Evolutionary conservation across 2,797 vertebrate species (phyloP).

Genomic region (Sebastes wilsoni): DNA sequence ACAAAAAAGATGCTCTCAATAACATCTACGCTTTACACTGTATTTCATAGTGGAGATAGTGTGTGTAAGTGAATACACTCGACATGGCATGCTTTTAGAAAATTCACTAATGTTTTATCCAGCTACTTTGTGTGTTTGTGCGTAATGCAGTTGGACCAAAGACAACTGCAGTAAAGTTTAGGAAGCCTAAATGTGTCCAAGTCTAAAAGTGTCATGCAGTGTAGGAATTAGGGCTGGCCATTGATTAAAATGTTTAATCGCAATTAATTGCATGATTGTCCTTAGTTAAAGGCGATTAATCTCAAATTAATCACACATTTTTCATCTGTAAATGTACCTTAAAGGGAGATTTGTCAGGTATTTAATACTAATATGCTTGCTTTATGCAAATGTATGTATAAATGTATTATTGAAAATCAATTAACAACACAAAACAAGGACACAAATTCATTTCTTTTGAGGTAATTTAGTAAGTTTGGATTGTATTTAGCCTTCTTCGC

Average conservation of each 20-base stretch:
- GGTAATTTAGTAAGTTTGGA: too few species aligned
- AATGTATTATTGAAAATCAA: too few species aligned
- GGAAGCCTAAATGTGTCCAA: not conserved
- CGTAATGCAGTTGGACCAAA: not conserved
- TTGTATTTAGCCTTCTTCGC: too few species aligned
- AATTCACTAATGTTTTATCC: not conserved
- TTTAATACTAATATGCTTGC: too few species aligned
- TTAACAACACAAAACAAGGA: too few species aligned
- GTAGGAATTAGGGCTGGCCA: not conserved
- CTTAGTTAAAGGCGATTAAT: too few species aligned
- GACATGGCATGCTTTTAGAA: not conserved
- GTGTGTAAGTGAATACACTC: not conserved
- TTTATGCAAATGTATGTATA: too few species aligned
- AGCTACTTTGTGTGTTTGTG: not conserved
- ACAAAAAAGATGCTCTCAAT: slow-evolving; percentile 35
- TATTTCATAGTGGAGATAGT: not conserved
- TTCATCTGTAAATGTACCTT: too few species aligned
- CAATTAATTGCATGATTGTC: too few species aligned
- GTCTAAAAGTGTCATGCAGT: not conserved
- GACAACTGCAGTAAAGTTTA: not conserved
- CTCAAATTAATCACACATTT: accelerated
- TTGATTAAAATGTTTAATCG: too few species aligned
- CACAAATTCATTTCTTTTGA: too few species aligned
- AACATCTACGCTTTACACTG: not conserved
- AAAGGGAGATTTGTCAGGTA: too few species aligned